Evolutionary conservation across 2,113 vertebrate genomes (phyloP).

Genomic region (Gallinago jamesoni): DNA sequence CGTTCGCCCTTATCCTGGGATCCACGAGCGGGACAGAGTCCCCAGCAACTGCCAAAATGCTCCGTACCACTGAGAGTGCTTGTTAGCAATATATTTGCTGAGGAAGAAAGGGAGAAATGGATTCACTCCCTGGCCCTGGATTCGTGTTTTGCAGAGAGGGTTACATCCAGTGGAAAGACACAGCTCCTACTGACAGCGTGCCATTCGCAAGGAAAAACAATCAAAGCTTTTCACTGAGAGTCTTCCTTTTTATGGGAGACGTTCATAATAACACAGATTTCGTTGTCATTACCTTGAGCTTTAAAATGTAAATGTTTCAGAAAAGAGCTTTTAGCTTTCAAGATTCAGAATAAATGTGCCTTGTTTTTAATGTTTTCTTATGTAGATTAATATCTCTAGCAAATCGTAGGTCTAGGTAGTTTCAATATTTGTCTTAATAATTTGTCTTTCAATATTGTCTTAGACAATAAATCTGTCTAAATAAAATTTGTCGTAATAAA

Average conservation of each 20-base stretch:
- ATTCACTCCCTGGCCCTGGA: neutral
- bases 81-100: neutral
- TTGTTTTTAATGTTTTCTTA: neutral
- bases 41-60: neutral
- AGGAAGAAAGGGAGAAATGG: neutral
- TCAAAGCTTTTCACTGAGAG: neutral
- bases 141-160: neutral
- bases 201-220: neutral
- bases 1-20: neutral
- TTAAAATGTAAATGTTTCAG: neutral
- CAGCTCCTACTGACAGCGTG: neutral
- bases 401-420: neutral
- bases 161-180: neutral
- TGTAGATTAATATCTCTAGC: neutral
- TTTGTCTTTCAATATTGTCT: no score
- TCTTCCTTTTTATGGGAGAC: neutral
- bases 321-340: neutral
- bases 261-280: neutral
- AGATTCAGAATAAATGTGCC: neutral
- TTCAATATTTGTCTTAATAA: neutral
- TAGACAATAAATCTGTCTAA: no score
- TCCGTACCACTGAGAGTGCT: neutral
- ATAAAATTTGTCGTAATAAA: neutral
- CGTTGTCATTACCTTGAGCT: neutral
- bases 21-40: neutral